phyloP scores from a whole-genome alignment of 2,888 invertebrate genomes.

The Trileptium ribeirensis region DNA sequence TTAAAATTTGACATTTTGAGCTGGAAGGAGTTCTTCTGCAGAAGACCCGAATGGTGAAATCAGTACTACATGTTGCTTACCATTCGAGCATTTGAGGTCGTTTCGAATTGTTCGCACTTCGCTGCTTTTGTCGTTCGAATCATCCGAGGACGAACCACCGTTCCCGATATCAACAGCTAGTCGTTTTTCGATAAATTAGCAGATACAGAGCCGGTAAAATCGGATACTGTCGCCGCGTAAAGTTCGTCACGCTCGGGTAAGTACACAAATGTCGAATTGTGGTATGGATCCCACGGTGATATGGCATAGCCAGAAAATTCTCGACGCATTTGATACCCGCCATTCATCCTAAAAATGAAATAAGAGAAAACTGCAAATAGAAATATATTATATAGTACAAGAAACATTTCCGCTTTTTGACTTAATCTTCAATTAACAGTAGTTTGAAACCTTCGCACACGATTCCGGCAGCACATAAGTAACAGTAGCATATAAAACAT shows the following conservation, averaged over 20 bases:
- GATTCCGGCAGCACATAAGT: no score
- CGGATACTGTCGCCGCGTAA: slow-evolving; percentile 62
- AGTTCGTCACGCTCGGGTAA: slow-evolving; percentile 40
- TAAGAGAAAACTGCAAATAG: no score
- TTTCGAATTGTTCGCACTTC: slow-evolving; percentile 77
- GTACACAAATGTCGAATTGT: slow-evolving; percentile 85
- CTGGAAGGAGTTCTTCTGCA: no score
- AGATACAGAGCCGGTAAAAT: slow-evolving; percentile 91
- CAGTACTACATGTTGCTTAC: no score
- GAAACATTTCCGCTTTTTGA: background rate
- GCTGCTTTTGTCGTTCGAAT: no score
- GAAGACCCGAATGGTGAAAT: no score
- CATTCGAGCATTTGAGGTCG: slow-evolving; percentile 82
- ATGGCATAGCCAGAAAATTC: slow-evolving; percentile 55
- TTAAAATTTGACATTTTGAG: no score
- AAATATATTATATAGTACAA: no score
- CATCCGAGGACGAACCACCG: no score
- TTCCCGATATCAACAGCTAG: slow-evolving; percentile 11
- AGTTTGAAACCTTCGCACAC: background rate
- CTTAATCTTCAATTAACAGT: no score
- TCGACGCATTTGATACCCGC: slow-evolving; percentile 46
- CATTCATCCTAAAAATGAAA: slow-evolving; percentile 38
- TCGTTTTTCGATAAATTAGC: slow-evolving; percentile 79
- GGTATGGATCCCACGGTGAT: slow-evolving; percentile 86
- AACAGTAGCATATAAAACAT: no score